Base-by-base conservation (phyloP, 2,797 vertebrate genomes). In the Molossus alvarezi region DNA sequence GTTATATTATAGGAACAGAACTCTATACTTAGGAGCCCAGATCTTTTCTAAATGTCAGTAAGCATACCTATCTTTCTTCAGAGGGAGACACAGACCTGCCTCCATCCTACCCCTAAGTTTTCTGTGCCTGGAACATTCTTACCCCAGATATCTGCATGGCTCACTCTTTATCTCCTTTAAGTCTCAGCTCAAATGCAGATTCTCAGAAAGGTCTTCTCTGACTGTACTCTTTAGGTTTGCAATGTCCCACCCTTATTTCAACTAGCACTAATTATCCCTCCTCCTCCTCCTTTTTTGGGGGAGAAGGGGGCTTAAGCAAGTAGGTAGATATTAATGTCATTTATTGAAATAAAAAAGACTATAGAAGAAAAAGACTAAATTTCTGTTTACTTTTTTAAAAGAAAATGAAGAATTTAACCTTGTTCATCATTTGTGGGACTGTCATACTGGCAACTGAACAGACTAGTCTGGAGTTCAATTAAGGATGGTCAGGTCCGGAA, bases 351-450 rank as follows among this genome's bases (percentile, higher is more conserved):
- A 72, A 88, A 33, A 41, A 72, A 82, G 25, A 53, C 4, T 14
- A 1, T 6, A 41, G 60, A 83, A 90, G 21, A 91, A 95, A 97
- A 57, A 18, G 33, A 65, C 71, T 86, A 25, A 77, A 69, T 82
- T 51, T 92, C 13, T 57, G 20, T 57, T 80, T 53, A 17, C 55
- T 27, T 87, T 83, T 76, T 92, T 53, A n/a, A 25, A 25, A 90
- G 21, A 94, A 90, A 90, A 84, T 25, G 27, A 65, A 53, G 41
- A 90, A 85, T 71, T 82, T 77, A 87, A 90, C 15, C 25, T 71
- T 82, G 15, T 11, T 91, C 17, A 77, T 25, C 11, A 73, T 53
- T 25, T 73, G 33, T 89, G 84, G 75, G 12, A 41, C 7, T 33
- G 37, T 76, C 73, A 85, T 23, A 58, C 1, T 27, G 60, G 33